phyloP scores from a whole-genome alignment of 2,797 vertebrate genomes.

The Phalloptychus januarius region DNA sequence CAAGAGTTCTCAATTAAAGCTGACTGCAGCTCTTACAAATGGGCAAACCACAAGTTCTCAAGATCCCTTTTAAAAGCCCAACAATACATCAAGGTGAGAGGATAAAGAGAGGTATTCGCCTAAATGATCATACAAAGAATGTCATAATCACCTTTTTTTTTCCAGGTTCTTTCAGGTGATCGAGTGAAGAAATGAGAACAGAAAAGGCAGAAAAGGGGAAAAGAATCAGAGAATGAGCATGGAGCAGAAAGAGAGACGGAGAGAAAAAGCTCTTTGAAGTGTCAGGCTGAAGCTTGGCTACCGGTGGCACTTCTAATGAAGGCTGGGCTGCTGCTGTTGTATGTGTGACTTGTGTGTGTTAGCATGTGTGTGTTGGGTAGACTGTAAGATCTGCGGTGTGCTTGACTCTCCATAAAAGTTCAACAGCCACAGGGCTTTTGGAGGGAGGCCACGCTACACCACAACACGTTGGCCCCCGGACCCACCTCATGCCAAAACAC shows the following conservation, averaged over 20 bases:
- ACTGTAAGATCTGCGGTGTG: conserved; percentile 65
- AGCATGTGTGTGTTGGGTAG: conserved; percentile 9
- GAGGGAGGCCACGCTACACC: conserved; percentile 69
- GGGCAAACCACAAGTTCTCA: background rate
- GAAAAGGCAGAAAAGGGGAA: conserved; percentile 16
- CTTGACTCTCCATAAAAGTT: conserved; percentile 81
- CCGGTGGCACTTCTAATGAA: conserved; percentile 67
- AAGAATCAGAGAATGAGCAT: conserved; percentile 32
- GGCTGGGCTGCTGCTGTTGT: conserved; percentile 35
- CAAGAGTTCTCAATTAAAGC: conserved; percentile 7
- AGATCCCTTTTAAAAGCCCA: background rate
- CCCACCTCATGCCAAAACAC: conserved; percentile 53
- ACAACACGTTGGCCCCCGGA: conserved; percentile 61
- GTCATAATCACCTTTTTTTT: conserved; percentile 18
- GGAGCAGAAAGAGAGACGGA: conserved; percentile 2
- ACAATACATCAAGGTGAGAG: conserved; percentile 4
- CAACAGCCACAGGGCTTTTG: conserved; percentile 72
- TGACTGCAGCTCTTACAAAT: background rate
- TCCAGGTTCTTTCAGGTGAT: background rate
- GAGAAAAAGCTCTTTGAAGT: conserved; percentile 62
- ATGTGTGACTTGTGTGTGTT: conserved; percentile 29
- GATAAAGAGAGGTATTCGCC: conserved; percentile 2
- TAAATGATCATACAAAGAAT: conserved; percentile 26
- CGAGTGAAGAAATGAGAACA: conserved; percentile 11
- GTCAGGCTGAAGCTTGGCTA: conserved; percentile 60